Evolutionary conservation across 2,888 invertebrate genomes (phyloP), one percentile per base, ranked within the genome.

Genomic region (Pandemis cinnamomeana): DNA sequence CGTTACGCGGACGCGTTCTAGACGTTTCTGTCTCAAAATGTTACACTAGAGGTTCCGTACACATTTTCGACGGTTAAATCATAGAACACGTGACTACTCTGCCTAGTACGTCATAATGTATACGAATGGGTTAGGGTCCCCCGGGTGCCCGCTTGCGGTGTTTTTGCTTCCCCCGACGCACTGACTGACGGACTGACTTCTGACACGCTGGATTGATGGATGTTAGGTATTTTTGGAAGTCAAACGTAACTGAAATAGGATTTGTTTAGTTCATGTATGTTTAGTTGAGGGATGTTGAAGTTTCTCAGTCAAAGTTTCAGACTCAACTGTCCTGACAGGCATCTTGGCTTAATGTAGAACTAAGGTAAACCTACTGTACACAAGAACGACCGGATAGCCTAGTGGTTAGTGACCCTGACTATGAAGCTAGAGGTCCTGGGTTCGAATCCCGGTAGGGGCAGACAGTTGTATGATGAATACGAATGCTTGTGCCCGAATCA

Each of bases 191-290:
- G 15, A 27, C 58, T 67, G 61, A 71, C 71, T 71, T 63, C 62
- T 67, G 67, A 67, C 67, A 15, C n/a, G 51, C 41, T 67, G 44
- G 62, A 67, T 62, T 72, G 72, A 72, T 64, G 48, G 72, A 72
- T 72, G 58, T 13, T 8, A 46, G 41, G 63, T 27, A 63, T 55
- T 61, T 61, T 67, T 63, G 53, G 67, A 72, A 67, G 42, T 62
- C 7, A 53, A 67, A 48, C 53, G 58, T 58, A 58, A 58, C 58
- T 67, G 66, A 36, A 41, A 53, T 8, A 10, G 11, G 36, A 51
- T 66, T 41, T 53, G 53, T 53, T 67, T 67, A 67, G n/a, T 8
- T 67, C 11, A 11, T 36, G 27, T 36, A 36, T 36, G 27, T 4
- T 36, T 36, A 36, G 3, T 36, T 36, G 20, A 46, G 11, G 4